These are phyloP conservation scores for Hyposoter dolosus DNA, from an alignment of 2,888 invertebrate genomes.

Conservation along the genomic window DNA sequence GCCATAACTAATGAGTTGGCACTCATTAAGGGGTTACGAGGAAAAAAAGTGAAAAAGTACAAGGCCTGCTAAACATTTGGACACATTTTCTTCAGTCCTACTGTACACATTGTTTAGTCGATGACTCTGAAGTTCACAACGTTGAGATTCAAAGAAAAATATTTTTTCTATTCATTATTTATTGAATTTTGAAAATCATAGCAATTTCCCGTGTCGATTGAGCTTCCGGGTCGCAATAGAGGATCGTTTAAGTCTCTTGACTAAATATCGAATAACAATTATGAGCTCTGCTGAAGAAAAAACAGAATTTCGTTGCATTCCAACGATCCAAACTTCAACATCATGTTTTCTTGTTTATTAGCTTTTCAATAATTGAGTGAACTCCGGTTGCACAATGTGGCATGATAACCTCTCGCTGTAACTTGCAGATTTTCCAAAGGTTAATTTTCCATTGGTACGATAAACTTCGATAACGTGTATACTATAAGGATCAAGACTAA, in stretches of 20 bases:
- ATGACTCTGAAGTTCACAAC: no score
- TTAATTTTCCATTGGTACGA: constrained; percentile 27
- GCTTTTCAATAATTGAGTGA: not conserved
- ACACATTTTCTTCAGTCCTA: not conserved
- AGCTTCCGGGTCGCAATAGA: no score
- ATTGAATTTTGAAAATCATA: no score
- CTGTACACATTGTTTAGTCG: not conserved
- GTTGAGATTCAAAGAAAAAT: no score
- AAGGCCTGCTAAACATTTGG: not conserved
- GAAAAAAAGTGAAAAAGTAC: not conserved
- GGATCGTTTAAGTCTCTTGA: no score
- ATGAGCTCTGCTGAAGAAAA: no score
- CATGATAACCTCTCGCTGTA: constrained; percentile 35
- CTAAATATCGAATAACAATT: no score
- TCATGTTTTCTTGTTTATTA: no score
- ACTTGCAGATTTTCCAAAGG: not conserved
- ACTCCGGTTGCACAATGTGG: not conserved
- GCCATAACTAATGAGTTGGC: not conserved
- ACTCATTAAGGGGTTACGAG: not conserved
- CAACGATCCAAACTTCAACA: no score
- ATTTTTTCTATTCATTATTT: no score
- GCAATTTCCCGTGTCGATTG: no score
- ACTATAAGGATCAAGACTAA: not conserved
- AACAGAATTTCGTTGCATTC: no score
- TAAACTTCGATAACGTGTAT: not conserved